A percentile compares a stretch with the other conserved stretches of the same genome.
Conservation (phyloP, 2,888 invertebrate species). For the Pristionchus japonicus region DNA sequence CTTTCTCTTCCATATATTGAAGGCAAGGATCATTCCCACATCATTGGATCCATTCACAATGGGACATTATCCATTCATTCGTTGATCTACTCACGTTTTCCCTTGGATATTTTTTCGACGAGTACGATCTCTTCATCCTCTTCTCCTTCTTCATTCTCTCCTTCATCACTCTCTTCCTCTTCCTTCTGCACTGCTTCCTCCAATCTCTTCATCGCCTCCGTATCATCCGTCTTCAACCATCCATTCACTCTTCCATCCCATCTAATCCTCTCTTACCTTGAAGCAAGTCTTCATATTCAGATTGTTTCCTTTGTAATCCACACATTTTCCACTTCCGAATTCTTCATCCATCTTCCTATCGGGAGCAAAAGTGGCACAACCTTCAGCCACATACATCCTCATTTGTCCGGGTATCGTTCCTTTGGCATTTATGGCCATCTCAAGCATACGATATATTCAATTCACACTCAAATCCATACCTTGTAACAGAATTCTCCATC, state of each 20-base stretch:
- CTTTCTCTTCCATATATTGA: slow-evolving; percentile 49
- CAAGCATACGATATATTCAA: no score
- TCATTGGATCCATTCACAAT: not conserved
- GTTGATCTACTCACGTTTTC: not conserved
- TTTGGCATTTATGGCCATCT: no score
- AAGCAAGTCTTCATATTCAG: slow-evolving; percentile 67
- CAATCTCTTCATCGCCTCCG: not conserved
- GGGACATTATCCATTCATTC: not conserved
- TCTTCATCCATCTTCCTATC: slow-evolving; percentile 68
- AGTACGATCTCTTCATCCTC: slow-evolving; percentile 22
- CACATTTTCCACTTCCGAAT: slow-evolving; percentile 71
- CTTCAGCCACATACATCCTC: slow-evolving; percentile 59
- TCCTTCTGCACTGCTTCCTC: not conserved
- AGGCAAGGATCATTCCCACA: not conserved
- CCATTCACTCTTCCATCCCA: slow-evolving; percentile 56
- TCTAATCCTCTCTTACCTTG: slow-evolving; percentile 57
- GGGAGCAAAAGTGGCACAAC: slow-evolving; percentile 66
- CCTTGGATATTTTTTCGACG: slow-evolving; percentile 18
- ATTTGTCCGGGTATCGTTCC: no score
- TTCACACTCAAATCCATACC: not conserved
- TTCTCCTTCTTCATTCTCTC: slow-evolving; percentile 55
- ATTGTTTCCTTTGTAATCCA: slow-evolving; percentile 66
- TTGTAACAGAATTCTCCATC: slow-evolving; percentile 67
- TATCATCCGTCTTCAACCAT: not conserved
- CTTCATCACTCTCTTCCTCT: slow-evolving; percentile 55